These are phyloP conservation scores for Diadophis punctatus DNA, from an alignment of 2,113 vertebrate genomes.

Conservation along the genomic window DNA sequence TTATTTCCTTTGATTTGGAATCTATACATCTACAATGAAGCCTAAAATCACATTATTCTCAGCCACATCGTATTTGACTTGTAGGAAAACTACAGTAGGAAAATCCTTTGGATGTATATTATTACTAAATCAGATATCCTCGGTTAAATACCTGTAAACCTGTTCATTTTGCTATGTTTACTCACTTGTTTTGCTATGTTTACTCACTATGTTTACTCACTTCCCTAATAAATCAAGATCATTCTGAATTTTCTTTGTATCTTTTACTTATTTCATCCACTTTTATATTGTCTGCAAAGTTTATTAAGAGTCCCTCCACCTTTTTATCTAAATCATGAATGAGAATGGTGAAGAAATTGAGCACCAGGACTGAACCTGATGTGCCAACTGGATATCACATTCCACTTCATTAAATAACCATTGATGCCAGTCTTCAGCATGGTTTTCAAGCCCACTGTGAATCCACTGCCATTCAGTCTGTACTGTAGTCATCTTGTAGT, in stretches of 20 bases:
- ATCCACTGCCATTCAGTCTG: neutral
- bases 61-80: neutral
- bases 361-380: neutral
- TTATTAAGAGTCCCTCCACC: neutral
- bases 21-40: neutral
- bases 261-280: neutral
- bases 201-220: neutral
- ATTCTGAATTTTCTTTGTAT: neutral
- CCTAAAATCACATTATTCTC: neutral
- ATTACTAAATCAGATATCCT: neutral
- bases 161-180: neutral
- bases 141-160: neutral
- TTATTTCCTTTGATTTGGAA: neutral
- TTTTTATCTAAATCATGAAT: neutral
- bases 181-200: neutral
- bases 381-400: neutral
- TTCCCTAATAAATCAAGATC: neutral
- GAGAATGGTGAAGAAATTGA: neutral
- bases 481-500: neutral
- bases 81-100: neutral
- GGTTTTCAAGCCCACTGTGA: neutral
- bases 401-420: neutral
- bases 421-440: neutral
- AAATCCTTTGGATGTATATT: neutral
- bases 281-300: neutral